phyloP scores from a whole-genome alignment of 2,888 invertebrate genomes.

The Sicus ferrugineus region DNA sequence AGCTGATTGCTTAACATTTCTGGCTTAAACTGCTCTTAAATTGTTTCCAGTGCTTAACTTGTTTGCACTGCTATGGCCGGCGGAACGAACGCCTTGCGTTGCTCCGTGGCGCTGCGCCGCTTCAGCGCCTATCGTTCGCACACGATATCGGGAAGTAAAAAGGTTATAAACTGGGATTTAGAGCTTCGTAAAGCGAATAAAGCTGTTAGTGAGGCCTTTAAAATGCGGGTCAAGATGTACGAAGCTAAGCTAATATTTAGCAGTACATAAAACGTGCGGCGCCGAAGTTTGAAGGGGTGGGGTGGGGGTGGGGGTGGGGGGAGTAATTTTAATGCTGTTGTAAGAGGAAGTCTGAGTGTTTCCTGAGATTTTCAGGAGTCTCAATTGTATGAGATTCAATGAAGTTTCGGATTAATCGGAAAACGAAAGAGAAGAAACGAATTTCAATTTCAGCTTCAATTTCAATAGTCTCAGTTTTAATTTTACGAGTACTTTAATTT shows the following conservation, averaged over 20 bases:
- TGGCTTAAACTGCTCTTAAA: neutral
- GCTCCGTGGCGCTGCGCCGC: neutral
- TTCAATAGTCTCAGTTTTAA: too few relatives aligned
- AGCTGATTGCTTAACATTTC: constrained; percentile 47
- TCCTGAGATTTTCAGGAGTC: too few relatives aligned
- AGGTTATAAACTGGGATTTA: constrained; percentile 30
- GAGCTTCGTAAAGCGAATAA: neutral
- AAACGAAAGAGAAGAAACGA: too few relatives aligned
- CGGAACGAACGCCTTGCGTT: constrained; percentile 18
- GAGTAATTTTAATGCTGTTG: too few relatives aligned
- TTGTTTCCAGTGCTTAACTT: constrained; percentile 34
- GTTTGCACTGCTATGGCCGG: constrained; percentile 32
- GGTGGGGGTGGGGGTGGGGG: too few relatives aligned
- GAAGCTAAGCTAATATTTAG: neutral
- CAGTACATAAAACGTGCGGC: neutral
- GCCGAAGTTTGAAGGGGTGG: too few relatives aligned
- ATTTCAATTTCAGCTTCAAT: too few relatives aligned
- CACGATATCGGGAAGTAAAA: constrained; percentile 28
- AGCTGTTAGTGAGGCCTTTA: neutral
- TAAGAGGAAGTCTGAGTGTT: neutral
- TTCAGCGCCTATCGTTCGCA: constrained; percentile 18
- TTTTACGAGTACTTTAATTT: too few relatives aligned
- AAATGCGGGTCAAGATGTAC: neutral
- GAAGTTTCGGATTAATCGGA: too few relatives aligned
- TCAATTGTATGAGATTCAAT: too few relatives aligned